A percentile compares a stretch with the other conserved stretches of the same genome.
These are phyloP conservation scores for Trilocha varians DNA, from an alignment of 2,888 invertebrate species.

Conservation along the genomic window DNA sequence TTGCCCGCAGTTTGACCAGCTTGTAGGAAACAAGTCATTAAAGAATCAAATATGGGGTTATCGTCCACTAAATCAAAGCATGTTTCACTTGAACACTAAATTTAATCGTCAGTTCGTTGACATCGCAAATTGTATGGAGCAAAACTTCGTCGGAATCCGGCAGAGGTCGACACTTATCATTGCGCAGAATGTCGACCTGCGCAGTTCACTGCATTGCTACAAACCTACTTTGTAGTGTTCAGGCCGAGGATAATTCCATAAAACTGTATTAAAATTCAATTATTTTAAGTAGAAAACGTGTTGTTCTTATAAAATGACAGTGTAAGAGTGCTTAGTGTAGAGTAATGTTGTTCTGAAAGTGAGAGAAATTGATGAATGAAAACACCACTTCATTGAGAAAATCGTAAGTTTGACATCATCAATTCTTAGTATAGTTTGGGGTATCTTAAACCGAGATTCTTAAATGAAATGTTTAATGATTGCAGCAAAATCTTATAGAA, in stretches of 20 bases:
- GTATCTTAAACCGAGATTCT: too few species aligned
- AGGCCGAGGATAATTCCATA: conserved; percentile 29
- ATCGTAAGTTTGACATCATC: too few species aligned
- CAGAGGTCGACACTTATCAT: conserved; percentile 16
- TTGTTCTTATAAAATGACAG: conserved; percentile 18
- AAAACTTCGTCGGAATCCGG: neutral
- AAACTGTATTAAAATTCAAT: conserved; percentile 32
- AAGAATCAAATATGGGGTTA: neutral
- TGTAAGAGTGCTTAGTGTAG: conserved; percentile 18
- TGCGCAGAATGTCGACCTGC: conserved; percentile 64
- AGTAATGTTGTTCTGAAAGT: too few species aligned
- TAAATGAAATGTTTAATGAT: too few species aligned
- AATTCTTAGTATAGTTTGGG: too few species aligned
- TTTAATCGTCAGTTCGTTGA: conserved; percentile 46
- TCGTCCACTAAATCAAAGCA: conserved; percentile 1
- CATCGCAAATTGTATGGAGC: conserved; percentile 50
- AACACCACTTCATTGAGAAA: too few species aligned
- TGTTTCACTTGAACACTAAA: neutral
- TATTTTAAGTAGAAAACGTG: conserved; percentile 32
- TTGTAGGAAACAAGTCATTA: too few species aligned
- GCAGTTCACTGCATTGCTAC: conserved; percentile 68
- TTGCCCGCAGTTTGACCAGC: too few species aligned
- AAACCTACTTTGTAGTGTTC: conserved; percentile 49
- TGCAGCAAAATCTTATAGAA: too few species aligned
- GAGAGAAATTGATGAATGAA: too few species aligned